A percentile compares a stretch with the other conserved stretches of the same genome.
These are phyloP conservation scores for Drymonia ruficornis DNA, from an alignment of 2,888 invertebrate species.

Conservation along the genomic window DNA sequence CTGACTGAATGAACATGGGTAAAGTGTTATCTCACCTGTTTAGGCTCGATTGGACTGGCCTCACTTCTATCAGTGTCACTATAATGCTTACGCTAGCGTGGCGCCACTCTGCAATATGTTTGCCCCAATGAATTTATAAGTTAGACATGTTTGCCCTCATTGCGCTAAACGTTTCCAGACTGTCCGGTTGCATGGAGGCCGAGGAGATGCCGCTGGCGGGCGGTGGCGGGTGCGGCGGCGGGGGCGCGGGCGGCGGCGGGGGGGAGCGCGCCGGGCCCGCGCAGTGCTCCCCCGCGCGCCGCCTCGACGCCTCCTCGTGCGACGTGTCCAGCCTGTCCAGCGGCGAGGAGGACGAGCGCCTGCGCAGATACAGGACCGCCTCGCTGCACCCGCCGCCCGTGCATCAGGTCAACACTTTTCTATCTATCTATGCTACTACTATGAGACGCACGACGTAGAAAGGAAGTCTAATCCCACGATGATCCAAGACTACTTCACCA, in stretches of 20 bases:
- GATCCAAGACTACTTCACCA: too few relatives aligned
- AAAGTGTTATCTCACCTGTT: too few relatives aligned
- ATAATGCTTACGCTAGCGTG: too few relatives aligned
- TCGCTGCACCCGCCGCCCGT: constrained; percentile 37
- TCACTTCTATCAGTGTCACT: too few relatives aligned
- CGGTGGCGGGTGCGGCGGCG: constrained; percentile 27
- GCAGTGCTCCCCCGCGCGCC: constrained; percentile 77
- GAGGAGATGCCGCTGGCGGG: constrained; percentile 80
- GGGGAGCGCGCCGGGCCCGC: constrained; percentile 69
- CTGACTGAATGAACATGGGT: too few relatives aligned
- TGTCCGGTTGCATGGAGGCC: constrained; percentile 75
- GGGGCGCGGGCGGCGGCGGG: constrained; percentile 35
- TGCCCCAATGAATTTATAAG: too few relatives aligned
- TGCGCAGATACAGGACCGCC: constrained; percentile 77
- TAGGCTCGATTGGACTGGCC: too few relatives aligned
- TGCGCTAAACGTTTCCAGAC: constrained; percentile 64
- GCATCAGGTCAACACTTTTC: constrained; percentile 47
- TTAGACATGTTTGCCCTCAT: background rate
- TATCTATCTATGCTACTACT: too few relatives aligned
- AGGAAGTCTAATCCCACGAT: too few relatives aligned
- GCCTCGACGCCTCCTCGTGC: constrained; percentile 79
- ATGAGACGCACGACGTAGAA: too few relatives aligned
- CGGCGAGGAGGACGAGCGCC: constrained; percentile 80
- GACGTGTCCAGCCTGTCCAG: constrained; percentile 80
- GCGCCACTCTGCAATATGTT: too few relatives aligned